Evolutionary conservation across 2,888 invertebrate species (phyloP), one percentile per base, ranked within the genome.

Genomic region (Tipula unca): DNA sequence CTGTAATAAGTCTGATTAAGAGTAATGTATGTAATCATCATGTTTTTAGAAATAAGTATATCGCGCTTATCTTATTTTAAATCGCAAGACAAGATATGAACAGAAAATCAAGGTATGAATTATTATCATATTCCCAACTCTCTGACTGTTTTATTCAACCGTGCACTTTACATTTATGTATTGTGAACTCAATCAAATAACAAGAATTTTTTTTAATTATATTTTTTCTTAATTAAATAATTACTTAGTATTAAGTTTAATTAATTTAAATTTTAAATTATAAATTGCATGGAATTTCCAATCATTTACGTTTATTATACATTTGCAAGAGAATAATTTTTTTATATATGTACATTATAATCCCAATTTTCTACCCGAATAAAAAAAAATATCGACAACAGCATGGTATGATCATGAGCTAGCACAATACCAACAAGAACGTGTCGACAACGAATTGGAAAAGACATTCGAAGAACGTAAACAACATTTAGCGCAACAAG

Each of bases 371-470:
- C 83, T 29, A 83, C 83, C 32, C 32, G 32, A 83, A 83, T 35
- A 29, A 5, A 6, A 3, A 8, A n/a, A n/a, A 6, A 48, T n/a
- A n/a, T n/a, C 8, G 35, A 35, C 54, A 36, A 36, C 91, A 96
- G 97, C 97, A 89, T 98, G 97, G 97, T 98, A 98, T 92, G 97
- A 98, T 92, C 93, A 94, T 89, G 97, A 96, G 90, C 94, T 96
- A 90, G 93, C 95, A 87, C 94, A 94, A 90, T 97, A 96, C 91
- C 97, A 97, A 91, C 93, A 94, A 90, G 95, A 95, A 88, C 95
- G 97, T 87, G 89, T 89, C 88, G 96, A 95, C 88, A 96, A 95
- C 86, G 97, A 98, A 91, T 92, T 97, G 88, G 96, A 96, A 90
- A 94, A 95, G 90, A 94, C 96, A 85, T 97, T 97, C 90, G 97